Conservation (phyloP, 2,797 vertebrate species). For the Melanotaenia parkinsoni region DNA sequence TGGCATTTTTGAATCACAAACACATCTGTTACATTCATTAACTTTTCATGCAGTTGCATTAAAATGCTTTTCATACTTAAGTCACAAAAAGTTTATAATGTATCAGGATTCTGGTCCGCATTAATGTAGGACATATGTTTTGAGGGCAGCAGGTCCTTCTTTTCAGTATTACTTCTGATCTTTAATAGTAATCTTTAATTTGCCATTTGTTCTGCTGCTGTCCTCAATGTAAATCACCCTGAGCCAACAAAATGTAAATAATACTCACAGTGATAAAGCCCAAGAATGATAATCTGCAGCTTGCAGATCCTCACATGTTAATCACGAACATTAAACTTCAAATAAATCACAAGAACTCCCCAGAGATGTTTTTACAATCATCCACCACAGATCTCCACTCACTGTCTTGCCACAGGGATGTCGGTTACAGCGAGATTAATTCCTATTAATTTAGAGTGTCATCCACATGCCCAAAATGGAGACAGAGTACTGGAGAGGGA, state of each 20-base stretch:
- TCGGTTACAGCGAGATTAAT: conserved; percentile 36
- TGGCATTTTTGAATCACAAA: too few relatives aligned
- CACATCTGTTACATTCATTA: background rate
- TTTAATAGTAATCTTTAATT: background rate
- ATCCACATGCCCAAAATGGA: conserved; percentile 29
- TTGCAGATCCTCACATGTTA: conserved; percentile 12
- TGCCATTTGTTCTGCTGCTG: background rate
- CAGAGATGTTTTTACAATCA: conserved; percentile 33
- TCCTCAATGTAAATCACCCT: background rate
- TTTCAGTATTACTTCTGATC: background rate
- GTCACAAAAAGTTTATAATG: accelerated
- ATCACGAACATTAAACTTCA: conserved; percentile 35
- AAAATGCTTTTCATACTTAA: background rate
- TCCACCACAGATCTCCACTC: background rate
- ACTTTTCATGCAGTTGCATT: background rate
- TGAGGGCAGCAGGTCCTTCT: background rate
- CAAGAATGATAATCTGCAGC: conserved; percentile 28
- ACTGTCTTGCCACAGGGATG: background rate
- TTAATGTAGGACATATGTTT: background rate
- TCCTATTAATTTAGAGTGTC: conserved; percentile 36
- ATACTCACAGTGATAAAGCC: background rate
- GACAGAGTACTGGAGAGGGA: background rate
- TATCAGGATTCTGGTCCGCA: background rate
- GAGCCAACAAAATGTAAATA: background rate
- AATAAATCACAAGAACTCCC: conserved; percentile 33